These are phyloP conservation scores for Pammene aurita DNA, from an alignment of 2,888 invertebrate genomes.

Conservation along the genomic window DNA sequence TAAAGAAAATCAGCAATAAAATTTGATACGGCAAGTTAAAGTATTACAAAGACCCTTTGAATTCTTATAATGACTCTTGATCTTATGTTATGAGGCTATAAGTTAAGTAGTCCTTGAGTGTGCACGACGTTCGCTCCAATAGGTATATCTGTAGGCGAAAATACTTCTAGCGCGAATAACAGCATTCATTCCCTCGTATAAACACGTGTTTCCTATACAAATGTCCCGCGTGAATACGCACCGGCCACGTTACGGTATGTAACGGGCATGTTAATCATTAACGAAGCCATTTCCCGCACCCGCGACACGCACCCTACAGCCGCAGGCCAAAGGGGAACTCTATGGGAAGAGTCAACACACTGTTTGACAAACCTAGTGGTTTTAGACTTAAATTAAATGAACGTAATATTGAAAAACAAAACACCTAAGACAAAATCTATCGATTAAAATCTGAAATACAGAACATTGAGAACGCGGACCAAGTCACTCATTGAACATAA, in stretches of 20 bases:
- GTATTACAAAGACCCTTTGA: too few relatives aligned
- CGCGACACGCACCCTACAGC: slow-evolving; percentile 10
- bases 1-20: too few relatives aligned
- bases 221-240: slow-evolving; percentile 2
- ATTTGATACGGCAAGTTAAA: too few relatives aligned
- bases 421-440: too few relatives aligned
- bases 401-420: neutral
- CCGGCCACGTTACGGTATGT: neutral
- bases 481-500: too few relatives aligned
- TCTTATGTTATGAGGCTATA: too few relatives aligned
- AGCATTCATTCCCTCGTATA: neutral
- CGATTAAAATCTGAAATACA: too few relatives aligned
- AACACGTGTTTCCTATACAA: slow-evolving; percentile 22
- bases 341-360: slow-evolving; percentile 28
- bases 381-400: slow-evolving; percentile 1
- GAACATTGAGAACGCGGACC: too few relatives aligned
- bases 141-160: too few relatives aligned
- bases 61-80: too few relatives aligned
- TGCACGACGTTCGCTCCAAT: too few relatives aligned
- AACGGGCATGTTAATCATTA: slow-evolving; percentile 37
- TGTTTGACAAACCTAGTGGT: slow-evolving; percentile 9
- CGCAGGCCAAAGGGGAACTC: slow-evolving; percentile 21
- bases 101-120: too few relatives aligned
- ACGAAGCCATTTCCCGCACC: slow-evolving; percentile 30
- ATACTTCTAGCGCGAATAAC: neutral